Evolutionary conservation across 1,140 invertebrate genomes (phyloP), one percentile per base, ranked within the genome.

Genomic region (Eurosta solidaginis): DNA sequence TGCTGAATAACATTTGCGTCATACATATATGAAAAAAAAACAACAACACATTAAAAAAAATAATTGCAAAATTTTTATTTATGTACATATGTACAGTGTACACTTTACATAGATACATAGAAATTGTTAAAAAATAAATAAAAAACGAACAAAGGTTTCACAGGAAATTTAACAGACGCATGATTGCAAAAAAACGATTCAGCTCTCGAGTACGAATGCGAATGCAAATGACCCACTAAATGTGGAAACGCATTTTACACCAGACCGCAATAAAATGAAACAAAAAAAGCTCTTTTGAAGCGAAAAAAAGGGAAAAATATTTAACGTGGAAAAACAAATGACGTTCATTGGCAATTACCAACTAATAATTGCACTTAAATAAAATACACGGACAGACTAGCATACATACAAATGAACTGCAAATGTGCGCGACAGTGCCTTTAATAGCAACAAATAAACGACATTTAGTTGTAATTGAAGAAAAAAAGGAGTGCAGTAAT

Each of bases 341-440:
- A 4, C 12, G 20, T 54, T 54, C 25, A 6, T 20, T 29, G 50
- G 25, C 10, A 25, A 59, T 33, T n/a, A 59, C 27, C 12, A 59
- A 33, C 54, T 59, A 36, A 59, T 59, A 59, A 59, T 59, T 59
- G 54, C 54, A 59, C 33, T 68, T 68, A 68, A 68, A 25, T 52
- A 52, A 52, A 9, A 68, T n/a, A 42, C 27, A 68, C 17, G 6
- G 3, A 22, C 17, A 3, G 36, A 17, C n/a, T 10, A 10, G 20
- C 33, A 20, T 22, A 52, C 25, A 49, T 49, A 2, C 3, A 12
- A 17, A 1, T 17, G n/a, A 49, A 52, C 22, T 10, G 50, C 50
- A 22, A 52, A 10, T 52, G 22, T 52, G 25, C 27, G 25, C 52
- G 6, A 4, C 10, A 59, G 27, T 29, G 33, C 33, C 33, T 25